Percentiles rank a stretch among this genome's conserved stretches.
Conservation (phyloP, 1,140 invertebrate genomes). For the Theocolax elegans region DNA sequence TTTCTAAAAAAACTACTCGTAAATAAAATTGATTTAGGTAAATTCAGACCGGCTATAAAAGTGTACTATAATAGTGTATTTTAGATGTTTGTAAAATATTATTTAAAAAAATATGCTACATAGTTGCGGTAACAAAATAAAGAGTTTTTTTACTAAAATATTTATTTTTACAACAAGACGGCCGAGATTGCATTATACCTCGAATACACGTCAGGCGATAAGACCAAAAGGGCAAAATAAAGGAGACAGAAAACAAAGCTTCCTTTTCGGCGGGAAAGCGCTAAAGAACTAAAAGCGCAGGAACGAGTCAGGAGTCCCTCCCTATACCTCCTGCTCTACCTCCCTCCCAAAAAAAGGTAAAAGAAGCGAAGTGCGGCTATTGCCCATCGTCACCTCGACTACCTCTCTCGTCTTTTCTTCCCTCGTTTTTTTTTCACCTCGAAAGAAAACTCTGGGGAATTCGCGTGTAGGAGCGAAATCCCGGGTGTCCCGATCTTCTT, state of each 20-base stretch:
- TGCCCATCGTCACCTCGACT: slow-evolving; percentile 13
- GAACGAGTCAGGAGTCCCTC: too few relatives aligned
- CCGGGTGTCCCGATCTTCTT: background rate
- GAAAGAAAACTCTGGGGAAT: slow-evolving; percentile 22
- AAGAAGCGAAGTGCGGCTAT: slow-evolving; percentile 12
- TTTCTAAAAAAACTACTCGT: too few relatives aligned
- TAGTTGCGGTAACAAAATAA: too few relatives aligned
- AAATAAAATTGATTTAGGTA: too few relatives aligned
- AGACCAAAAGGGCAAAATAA: slow-evolving; percentile 16
- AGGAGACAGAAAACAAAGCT: slow-evolving; percentile 7
- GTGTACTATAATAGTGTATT: too few relatives aligned
- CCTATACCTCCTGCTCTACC: too few relatives aligned
- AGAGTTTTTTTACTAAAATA: too few relatives aligned
- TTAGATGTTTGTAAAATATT: too few relatives aligned
- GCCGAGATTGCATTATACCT: slow-evolving; percentile 9
- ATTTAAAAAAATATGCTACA: too few relatives aligned
- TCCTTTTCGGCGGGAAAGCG: slow-evolving; percentile 4
- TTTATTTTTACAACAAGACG: background rate
- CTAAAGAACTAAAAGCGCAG: slow-evolving; percentile 6
- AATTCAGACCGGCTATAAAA: too few relatives aligned
- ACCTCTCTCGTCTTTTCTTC: background rate
- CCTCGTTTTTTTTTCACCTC: background rate
- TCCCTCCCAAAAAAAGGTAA: background rate
- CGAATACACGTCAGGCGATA: slow-evolving; percentile 1
- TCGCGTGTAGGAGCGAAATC: background rate